These are phyloP conservation scores for Ectemnius lituratus DNA, from an alignment of 2,888 invertebrate species.

Conservation along the genomic window DNA sequence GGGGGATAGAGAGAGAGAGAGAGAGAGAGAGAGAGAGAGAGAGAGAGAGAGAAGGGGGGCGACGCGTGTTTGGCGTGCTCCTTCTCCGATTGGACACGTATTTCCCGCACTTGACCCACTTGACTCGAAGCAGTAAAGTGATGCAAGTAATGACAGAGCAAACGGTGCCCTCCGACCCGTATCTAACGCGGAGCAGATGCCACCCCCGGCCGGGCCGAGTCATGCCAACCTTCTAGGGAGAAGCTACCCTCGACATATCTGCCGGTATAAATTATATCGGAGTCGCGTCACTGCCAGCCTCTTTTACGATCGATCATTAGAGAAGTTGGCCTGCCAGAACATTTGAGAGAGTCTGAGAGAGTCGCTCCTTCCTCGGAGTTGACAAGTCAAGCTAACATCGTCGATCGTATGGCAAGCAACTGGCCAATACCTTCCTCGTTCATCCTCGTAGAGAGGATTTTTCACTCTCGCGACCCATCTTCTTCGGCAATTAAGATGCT, in stretches of 20 bases:
- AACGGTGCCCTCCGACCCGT: constrained; percentile 76
- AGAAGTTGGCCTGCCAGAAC: constrained; percentile 74
- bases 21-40: no score
- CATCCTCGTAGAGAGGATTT: no score
- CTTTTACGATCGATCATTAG: constrained; percentile 77
- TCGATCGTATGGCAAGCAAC: no score
- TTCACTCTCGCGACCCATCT: no score
- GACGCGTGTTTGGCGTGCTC: not conserved
- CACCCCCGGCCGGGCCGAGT: constrained; percentile 62
- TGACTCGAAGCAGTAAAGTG: constrained; percentile 69
- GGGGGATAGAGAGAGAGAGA: no score
- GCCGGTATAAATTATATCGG: constrained; percentile 77
- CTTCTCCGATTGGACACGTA: constrained; percentile 47
- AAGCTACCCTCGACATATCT: constrained; percentile 74
- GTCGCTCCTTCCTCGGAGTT: constrained; percentile 29
- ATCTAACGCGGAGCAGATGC: constrained; percentile 78
- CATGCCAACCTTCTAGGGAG: constrained; percentile 59
- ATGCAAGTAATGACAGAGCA: constrained; percentile 72
- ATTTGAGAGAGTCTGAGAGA: constrained; percentile 73
- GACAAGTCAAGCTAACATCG: no score
- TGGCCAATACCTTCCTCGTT: no score
- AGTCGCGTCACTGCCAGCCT: constrained; percentile 75
- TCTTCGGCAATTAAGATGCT: no score
- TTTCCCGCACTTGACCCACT: constrained; percentile 73
- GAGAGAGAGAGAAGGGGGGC: not conserved